Percentiles rank a stretch among this genome's conserved stretches.
These are phyloP conservation scores for Xiphophorus maculatus DNA, from an alignment of 2,113 vertebrate genomes.

Conservation along the genomic window DNA sequence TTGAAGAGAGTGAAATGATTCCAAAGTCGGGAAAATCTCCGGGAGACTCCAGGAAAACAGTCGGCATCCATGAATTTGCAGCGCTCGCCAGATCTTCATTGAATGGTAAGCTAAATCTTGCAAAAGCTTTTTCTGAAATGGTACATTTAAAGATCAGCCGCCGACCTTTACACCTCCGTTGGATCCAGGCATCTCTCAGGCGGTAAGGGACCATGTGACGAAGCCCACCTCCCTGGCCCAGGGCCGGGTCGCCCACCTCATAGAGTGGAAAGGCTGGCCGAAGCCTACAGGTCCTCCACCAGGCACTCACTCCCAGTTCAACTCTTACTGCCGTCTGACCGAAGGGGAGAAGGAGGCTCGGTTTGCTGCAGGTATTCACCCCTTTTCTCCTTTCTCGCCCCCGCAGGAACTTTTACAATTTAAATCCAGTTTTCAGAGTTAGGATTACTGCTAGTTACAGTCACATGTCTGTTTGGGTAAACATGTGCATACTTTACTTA, in stretches of 20 bases:
- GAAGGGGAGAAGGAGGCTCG: constrained; percentile 97
- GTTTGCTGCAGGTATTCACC: constrained; percentile 88
- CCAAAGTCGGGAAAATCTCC: constrained; percentile 88
- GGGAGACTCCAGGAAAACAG: constrained; percentile 84
- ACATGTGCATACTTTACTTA: constrained; percentile 30
- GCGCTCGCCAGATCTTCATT: constrained; percentile 95
- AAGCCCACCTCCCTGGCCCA: constrained; percentile 98
- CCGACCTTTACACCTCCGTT: not conserved
- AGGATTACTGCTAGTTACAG: not conserved
- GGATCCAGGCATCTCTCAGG: constrained; percentile 91
- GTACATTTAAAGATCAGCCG: not conserved
- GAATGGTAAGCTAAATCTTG: constrained; percentile 80
- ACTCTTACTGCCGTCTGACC: constrained; percentile 92
- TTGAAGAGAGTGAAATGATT: constrained; percentile 97
- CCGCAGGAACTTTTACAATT: not conserved
- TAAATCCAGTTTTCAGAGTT: not conserved
- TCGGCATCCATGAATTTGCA: constrained; percentile 96
- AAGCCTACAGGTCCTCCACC: constrained; percentile 85
- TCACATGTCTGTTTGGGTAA: constrained; percentile 13
- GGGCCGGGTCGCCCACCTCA: constrained; percentile 96
- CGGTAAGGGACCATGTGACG: constrained; percentile 96
- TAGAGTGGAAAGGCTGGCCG: constrained; percentile 99
- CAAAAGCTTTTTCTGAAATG: not conserved
- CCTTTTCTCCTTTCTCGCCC: constrained; percentile 4
- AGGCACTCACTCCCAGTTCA: constrained; percentile 89